These are phyloP conservation scores for Myripristis murdjan DNA, from an alignment of 2,797 vertebrate genomes.

Conservation along the genomic window DNA sequence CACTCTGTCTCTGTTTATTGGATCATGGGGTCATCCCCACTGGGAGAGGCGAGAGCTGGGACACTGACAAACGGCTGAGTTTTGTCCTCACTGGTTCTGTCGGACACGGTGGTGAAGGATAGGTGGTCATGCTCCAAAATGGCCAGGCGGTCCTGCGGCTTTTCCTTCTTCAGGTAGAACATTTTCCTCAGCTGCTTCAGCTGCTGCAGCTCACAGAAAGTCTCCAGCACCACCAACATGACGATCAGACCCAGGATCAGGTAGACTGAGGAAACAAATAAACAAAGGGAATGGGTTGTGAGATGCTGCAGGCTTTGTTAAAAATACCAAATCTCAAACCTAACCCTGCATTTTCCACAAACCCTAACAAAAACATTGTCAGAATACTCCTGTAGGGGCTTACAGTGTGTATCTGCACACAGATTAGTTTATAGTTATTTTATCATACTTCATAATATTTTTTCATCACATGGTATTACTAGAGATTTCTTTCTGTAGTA, in stretches of 20 bases:
- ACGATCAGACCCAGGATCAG: conserved; percentile 94
- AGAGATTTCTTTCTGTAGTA: background rate
- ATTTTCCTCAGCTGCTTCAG: conserved; percentile 96
- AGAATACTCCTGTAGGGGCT: background rate
- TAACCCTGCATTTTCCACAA: too few species aligned
- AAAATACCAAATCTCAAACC: too few species aligned
- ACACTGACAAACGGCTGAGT: conserved; percentile 85
- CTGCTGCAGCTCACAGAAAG: conserved; percentile 97
- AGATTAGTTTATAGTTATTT: background rate
- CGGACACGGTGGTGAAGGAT: conserved; percentile 91
- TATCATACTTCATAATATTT: background rate
- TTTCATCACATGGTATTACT: background rate
- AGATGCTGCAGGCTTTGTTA: too few species aligned
- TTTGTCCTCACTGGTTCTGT: conserved; percentile 88
- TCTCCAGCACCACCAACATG: conserved; percentile 97
- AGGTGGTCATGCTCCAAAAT: conserved; percentile 96
- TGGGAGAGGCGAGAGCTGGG: conserved; percentile 69
- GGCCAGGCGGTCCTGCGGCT: conserved; percentile 90
- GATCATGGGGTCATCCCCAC: conserved; percentile 82
- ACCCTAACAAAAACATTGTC: too few species aligned
- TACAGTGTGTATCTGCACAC: background rate
- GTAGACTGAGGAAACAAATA: conserved; percentile 86
- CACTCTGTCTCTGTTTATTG: conserved; percentile 65
- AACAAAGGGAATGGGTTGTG: background rate
- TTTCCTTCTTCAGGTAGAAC: conserved; percentile 97